A percentile compares a stretch with the other conserved stretches of the same genome.
Conservation (phyloP, 1,140 invertebrate species). For the Drosophila repletoides region DNA sequence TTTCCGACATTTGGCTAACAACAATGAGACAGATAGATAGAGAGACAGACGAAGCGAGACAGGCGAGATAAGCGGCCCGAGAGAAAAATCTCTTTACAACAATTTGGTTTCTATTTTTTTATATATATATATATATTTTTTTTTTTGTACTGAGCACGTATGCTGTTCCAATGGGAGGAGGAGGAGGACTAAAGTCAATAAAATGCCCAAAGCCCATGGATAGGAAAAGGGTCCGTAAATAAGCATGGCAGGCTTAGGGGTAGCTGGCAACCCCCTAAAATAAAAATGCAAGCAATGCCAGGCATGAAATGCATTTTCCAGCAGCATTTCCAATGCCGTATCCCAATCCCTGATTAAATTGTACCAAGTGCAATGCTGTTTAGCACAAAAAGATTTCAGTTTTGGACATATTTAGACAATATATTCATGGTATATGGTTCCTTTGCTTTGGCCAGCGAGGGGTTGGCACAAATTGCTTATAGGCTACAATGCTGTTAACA, state of each 20-base stretch:
- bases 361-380: conserved; percentile 48
- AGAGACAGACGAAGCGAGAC: conserved; percentile 28
- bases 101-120: conserved; percentile 4
- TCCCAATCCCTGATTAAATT: conserved; percentile 64
- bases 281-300: background rate
- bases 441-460: background rate
- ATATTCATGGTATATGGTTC: conserved; percentile 45
- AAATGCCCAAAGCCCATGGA: conserved; percentile 50
- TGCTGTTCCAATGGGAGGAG: background rate
- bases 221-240: conserved; percentile 41
- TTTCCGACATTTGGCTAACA: conserved; percentile 77
- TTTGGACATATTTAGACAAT: conserved; percentile 34
- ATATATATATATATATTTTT: too few relatives aligned
- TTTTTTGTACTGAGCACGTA: conserved; percentile 8
- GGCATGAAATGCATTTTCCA: conserved; percentile 45
- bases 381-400: background rate
- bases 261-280: conserved; percentile 20
- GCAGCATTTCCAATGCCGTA: conserved; percentile 30
- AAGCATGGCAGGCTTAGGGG: conserved; percentile 36
- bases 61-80: conserved; percentile 33
- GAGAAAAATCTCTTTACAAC: conserved; percentile 7
- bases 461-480: conserved; percentile 41
- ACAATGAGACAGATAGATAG: conserved; percentile 42
- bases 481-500: conserved; percentile 38
- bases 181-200: conserved; percentile 55